Percentiles rank a stretch among this genome's conserved stretches.
phyloP scores from a whole-genome alignment of 2,113 vertebrate genomes.

The Ophiodon elongatus region DNA sequence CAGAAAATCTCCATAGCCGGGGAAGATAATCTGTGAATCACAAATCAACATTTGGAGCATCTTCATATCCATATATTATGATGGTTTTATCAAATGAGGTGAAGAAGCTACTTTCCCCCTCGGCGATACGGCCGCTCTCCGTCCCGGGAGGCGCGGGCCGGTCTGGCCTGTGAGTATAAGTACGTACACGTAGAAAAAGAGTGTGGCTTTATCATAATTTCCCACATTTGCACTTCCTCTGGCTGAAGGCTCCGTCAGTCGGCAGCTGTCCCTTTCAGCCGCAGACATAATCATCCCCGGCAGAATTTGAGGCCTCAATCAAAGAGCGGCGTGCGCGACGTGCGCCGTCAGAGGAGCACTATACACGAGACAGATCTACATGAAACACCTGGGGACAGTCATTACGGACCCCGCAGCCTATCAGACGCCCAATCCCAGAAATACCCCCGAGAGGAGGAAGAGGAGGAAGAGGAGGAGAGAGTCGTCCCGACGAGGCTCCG shows the following conservation, averaged over 20 bases:
- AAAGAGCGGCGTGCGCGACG: no score
- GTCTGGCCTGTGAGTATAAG: not conserved
- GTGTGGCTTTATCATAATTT: slow-evolving; percentile 47
- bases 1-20: not conserved
- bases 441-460: slow-evolving; percentile 27
- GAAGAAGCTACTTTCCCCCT: not conserved
- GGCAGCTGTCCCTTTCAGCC: slow-evolving; percentile 66
- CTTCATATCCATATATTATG: not conserved
- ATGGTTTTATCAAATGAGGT: slow-evolving; percentile 12
- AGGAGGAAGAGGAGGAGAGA: no score
- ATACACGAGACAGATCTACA: slow-evolving; percentile 61
- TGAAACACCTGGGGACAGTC: slow-evolving; percentile 66
- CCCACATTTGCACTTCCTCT: slow-evolving; percentile 59
- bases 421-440: slow-evolving; percentile 38
- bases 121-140: not conserved
- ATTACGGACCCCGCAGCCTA: slow-evolving; percentile 43
- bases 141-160: not conserved
- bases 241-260: slow-evolving; percentile 57
- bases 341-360: slow-evolving; percentile 37
- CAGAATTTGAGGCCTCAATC: slow-evolving; percentile 64
- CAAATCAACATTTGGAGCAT: not conserved
- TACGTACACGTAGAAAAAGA: not conserved
- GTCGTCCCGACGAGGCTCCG: not conserved
- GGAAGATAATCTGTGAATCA: not conserved
- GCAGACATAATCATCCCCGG: slow-evolving; percentile 61